Conservation (phyloP, 2,888 invertebrate species). For the Ceramica pisi region DNA sequence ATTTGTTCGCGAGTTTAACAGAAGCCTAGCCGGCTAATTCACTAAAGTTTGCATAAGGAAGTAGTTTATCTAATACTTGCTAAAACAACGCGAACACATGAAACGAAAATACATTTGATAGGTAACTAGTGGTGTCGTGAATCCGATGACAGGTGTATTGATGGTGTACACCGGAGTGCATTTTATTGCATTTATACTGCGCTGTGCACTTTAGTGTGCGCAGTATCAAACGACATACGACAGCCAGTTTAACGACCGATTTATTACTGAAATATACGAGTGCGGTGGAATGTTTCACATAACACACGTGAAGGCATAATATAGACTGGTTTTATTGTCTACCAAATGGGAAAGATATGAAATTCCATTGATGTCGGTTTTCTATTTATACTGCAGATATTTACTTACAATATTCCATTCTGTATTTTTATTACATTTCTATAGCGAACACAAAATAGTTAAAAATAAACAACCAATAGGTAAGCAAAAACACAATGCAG, state of each 20-base stretch:
- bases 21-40: background rate
- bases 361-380: background rate
- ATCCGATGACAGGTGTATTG: slow-evolving; percentile 4
- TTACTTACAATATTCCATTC: background rate
- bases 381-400: background rate
- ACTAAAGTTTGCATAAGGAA: background rate
- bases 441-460: background rate
- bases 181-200: slow-evolving; percentile 13
- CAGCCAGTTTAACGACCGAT: slow-evolving; percentile 27
- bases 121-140: background rate
- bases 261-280: slow-evolving; percentile 19
- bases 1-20: background rate
- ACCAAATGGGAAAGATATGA: background rate
- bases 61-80: background rate
- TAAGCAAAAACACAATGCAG: background rate
- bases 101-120: background rate
- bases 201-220: slow-evolving; percentile 10
- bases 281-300: background rate
- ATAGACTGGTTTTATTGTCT: too few species aligned
- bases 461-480: background rate
- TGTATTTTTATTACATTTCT: background rate
- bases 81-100: background rate
- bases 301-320: too few species aligned
- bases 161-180: background rate
- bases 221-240: slow-evolving; percentile 19